Base-by-base conservation (phyloP, 2,888 invertebrate species). In the Phymatocera aterrima region DNA sequence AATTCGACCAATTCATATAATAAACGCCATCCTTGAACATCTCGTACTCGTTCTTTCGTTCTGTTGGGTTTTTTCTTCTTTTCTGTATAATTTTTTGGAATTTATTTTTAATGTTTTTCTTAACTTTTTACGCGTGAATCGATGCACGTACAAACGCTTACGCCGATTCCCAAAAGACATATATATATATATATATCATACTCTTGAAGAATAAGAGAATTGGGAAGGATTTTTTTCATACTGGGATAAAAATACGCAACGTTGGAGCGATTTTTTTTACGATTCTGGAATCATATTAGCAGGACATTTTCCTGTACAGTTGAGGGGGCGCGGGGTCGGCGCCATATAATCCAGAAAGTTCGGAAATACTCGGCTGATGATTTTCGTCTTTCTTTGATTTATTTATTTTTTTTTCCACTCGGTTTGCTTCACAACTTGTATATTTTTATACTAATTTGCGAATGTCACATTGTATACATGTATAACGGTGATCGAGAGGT, bases 231-330 rank as follows among this genome's bases (percentile, higher is more conserved):
- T 43, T 10, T 43, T 64, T 31, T 64, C 64, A n/a, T n/a, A n/a
- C n/a, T n/a, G n/a, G n/a, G n/a, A n/a, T n/a, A n/a, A n/a, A n/a
- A n/a, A n/a, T n/a, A n/a, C n/a, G n/a, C n/a, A n/a, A n/a, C n/a
- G n/a, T n/a, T n/a, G n/a, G n/a, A n/a, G n/a, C n/a, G n/a, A n/a
- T 64, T 4, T 64, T 64, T 64, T 34, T 15, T 78, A 65, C 28
- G 60, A 61, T 77, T 79, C 80, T 43, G 43, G 43, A 43, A 43
- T 43, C 10, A 43, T 43, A 43, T 43, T 10, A 43, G 43, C 43
- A 43, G 43, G 10, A 43, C 5, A 43, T 43, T 43, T 43, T 10
- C 43, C 43, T 43, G 43, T n/a, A n/a, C n/a, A n/a, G n/a, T n/a
- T n/a, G n/a, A n/a, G n/a, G n/a, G n/a, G n/a, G n/a, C n/a, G n/a